These are phyloP conservation scores for Melanotaenia parkinsoni DNA, from an alignment of 2,797 vertebrate genomes.

Conservation along the genomic window DNA sequence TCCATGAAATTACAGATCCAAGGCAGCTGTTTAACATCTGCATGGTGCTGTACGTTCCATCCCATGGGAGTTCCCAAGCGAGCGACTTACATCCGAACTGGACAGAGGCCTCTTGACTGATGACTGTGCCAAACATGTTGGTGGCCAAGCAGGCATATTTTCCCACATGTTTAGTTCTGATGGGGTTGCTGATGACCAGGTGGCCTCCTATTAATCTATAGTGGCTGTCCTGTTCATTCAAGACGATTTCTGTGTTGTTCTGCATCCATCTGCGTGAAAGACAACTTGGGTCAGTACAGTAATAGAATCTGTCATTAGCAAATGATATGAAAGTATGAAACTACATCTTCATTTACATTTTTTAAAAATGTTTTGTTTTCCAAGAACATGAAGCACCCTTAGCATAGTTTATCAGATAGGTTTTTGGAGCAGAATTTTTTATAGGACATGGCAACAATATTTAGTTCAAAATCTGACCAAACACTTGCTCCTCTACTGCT, in stretches of 20 bases:
- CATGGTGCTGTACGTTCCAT: constrained; percentile 11
- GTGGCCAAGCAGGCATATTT: constrained; percentile 90
- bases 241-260: constrained; percentile 85
- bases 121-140: constrained; percentile 88
- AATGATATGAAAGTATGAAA: not conserved
- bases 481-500: not conserved
- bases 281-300: constrained; percentile 44
- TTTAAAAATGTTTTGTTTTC: not conserved
- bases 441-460: too few species aligned
- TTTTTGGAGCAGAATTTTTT: not conserved
- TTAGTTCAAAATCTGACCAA: too few species aligned
- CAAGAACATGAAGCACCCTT: not conserved
- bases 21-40: constrained; percentile 25
- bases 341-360: not conserved
- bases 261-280: constrained; percentile 87
- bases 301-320: not conserved
- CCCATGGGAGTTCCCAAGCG: not conserved
- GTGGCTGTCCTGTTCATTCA: constrained; percentile 79
- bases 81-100: constrained; percentile 93
- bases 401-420: not conserved
- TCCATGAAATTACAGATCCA: constrained; percentile 44
- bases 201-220: constrained; percentile 91
- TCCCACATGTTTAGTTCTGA: constrained; percentile 88
- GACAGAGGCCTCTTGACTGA: constrained; percentile 90
- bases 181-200: constrained; percentile 90